Percentiles rank a stretch among this genome's conserved stretches.
phyloP scores from a whole-genome alignment of 2,113 vertebrate genomes.

The Saguinus midas region DNA sequence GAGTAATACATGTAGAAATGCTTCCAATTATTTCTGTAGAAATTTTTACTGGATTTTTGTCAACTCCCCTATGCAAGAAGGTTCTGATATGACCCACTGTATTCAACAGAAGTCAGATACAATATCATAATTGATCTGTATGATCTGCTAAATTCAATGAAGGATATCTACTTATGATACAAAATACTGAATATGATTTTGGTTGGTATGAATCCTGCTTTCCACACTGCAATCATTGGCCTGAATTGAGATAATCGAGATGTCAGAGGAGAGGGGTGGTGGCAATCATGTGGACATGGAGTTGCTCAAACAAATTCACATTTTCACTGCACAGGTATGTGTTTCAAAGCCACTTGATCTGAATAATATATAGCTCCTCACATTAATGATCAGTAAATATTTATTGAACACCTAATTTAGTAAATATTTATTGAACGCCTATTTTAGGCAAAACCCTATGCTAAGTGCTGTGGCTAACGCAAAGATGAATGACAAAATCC shows the following conservation, averaged over 20 bases:
- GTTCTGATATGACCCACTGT: background rate
- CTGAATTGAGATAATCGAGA: background rate
- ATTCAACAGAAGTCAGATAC: background rate
- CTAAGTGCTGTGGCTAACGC: background rate
- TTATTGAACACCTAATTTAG: background rate
- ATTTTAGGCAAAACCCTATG: background rate
- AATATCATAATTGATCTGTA: background rate
- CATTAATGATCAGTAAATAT: background rate
- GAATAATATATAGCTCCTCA: background rate
- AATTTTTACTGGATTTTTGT: background rate
- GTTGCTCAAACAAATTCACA: background rate
- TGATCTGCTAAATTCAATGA: conserved; percentile 13
- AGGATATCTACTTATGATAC: background rate
- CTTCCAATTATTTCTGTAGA: background rate
- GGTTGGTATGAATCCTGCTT: background rate
- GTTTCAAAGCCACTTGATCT: background rate
- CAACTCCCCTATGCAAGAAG: background rate
- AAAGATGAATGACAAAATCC: background rate
- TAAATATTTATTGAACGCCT: background rate
- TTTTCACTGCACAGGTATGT: background rate
- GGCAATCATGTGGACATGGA: background rate
- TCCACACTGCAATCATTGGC: background rate
- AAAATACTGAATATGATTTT: background rate
- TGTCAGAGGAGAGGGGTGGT: background rate
- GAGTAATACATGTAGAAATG: background rate